Percentiles rank a stretch among this genome's conserved stretches.
These are phyloP conservation scores for Zaprionus kolodkinae DNA, from an alignment of 1,140 invertebrate genomes.

Conservation along the genomic window DNA sequence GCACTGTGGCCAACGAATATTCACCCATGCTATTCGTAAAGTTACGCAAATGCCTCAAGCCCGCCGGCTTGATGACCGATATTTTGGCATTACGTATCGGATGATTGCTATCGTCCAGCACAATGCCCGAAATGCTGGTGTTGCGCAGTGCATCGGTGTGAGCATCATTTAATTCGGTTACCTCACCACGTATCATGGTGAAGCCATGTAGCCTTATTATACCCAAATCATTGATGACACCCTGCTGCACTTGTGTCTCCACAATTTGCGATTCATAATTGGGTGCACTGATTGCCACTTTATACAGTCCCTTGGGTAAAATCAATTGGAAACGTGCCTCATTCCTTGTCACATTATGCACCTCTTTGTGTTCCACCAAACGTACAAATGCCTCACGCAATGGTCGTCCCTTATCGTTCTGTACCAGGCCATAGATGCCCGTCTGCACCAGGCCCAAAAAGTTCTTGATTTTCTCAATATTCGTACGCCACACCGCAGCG, in stretches of 20 bases:
- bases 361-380: conserved; percentile 86
- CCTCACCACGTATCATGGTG: conserved; percentile 62
- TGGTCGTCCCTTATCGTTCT: conserved; percentile 87
- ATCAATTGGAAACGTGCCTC: conserved; percentile 89
- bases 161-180: conserved; percentile 56
- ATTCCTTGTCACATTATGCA: conserved; percentile 88
- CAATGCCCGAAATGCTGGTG: conserved; percentile 85
- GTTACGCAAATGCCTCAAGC: conserved; percentile 71
- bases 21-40: conserved; percentile 86
- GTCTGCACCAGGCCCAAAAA: conserved; percentile 86
- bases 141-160: conserved; percentile 5
- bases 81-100: conserved; percentile 87
- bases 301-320: conserved; percentile 88
- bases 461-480: conserved; percentile 89
- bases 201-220: conserved; percentile 49
- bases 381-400: conserved; percentile 89
- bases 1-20: conserved; percentile 86
- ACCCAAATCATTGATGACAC: conserved; percentile 57
- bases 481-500: conserved; percentile 90
- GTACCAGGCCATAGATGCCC: conserved; percentile 90
- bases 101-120: conserved; percentile 86
- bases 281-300: conserved; percentile 86
- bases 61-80: conserved; percentile 81
- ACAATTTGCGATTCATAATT: conserved; percentile 85
- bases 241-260: conserved; percentile 80